Base-by-base conservation (phyloP, 2,113 vertebrate species). In the Callipepla californica region DNA sequence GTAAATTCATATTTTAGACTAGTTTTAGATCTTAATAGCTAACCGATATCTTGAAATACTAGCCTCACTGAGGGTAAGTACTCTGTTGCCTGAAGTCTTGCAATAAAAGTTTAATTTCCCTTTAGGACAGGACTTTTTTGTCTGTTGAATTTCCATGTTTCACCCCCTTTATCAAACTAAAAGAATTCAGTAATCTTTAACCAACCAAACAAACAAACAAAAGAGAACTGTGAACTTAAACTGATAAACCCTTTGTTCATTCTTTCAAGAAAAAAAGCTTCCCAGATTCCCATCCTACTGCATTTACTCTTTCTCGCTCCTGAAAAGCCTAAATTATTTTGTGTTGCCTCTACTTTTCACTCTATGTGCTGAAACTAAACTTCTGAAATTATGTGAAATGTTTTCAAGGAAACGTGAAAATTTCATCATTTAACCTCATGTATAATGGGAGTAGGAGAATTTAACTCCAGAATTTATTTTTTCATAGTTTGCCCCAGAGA, bases 321-420 rank as follows among this genome's bases (percentile, higher is more conserved):
- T 28, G 68, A 45, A 8, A 42, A 74, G 8, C 2, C 45, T 79
- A 45, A 42, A 59, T n/a, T 74, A 70, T 73, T 91, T 89, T 78
- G 9, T 20, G 32, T 70, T 72, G 9, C 32, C 9, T 72, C 38
- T 85, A 57, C 72, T 84, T 87, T 81, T 86, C 15, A 30, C 15
- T 48, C 18, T 42, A 4, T 66, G 16, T 68, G 66, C 44, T 75
- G 48, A 83, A 85, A 16, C 16, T 75, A 83, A 83, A 57, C 19
- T 61, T 85, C 36, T 72, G n/a, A 74, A 85, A 68, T 65, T 1
- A 45, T 32, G 11, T 80, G 57, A 85, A 88, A 88, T 84, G 85
- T 75, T 94, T 90, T 69, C 40, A 75, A 7, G 75, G 30, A 72
- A 84, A 86, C 53, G 23, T 80, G 65, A 75, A 92, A 88, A 80